phyloP scores from a whole-genome alignment of 2,113 vertebrate species.

The Corythaixoides concolor region DNA sequence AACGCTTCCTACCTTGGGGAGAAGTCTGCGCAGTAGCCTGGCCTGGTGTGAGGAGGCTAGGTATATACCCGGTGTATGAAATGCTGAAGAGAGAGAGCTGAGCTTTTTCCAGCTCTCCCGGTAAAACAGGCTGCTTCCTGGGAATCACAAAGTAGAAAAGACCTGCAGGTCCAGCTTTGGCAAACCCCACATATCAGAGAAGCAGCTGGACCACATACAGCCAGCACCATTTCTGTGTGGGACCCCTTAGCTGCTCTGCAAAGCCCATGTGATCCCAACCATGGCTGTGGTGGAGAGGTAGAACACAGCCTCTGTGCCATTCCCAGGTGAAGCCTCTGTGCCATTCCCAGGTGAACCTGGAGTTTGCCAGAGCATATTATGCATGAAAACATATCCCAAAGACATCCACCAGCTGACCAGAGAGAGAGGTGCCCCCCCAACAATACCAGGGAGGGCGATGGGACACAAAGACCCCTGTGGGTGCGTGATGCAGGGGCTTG shows the following conservation, averaged over 20 bases:
- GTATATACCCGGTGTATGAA: neutral
- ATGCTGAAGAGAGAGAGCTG: neutral
- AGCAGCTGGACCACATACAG: neutral
- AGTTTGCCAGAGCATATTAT: neutral
- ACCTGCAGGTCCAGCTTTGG: neutral
- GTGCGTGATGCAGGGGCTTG: neutral
- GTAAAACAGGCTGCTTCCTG: neutral
- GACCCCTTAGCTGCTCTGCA: neutral
- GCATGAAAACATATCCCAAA: neutral
- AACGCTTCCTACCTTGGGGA: slow-evolving; percentile 82
- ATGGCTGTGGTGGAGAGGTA: neutral
- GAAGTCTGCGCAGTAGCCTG: slow-evolving; percentile 33
- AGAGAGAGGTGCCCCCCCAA: neutral
- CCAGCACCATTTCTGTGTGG: neutral
- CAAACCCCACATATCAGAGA: neutral
- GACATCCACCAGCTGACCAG: neutral
- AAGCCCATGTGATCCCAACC: neutral
- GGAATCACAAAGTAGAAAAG: neutral
- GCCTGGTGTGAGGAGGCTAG: neutral
- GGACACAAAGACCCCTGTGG: neutral
- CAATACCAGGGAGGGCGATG: neutral
- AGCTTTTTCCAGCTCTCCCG: neutral
- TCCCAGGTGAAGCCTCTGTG: neutral
- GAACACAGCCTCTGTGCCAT: neutral
- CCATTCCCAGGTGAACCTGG: neutral